Base-by-base conservation (phyloP, 2,113 vertebrate species). In the Carollia perspicillata region DNA sequence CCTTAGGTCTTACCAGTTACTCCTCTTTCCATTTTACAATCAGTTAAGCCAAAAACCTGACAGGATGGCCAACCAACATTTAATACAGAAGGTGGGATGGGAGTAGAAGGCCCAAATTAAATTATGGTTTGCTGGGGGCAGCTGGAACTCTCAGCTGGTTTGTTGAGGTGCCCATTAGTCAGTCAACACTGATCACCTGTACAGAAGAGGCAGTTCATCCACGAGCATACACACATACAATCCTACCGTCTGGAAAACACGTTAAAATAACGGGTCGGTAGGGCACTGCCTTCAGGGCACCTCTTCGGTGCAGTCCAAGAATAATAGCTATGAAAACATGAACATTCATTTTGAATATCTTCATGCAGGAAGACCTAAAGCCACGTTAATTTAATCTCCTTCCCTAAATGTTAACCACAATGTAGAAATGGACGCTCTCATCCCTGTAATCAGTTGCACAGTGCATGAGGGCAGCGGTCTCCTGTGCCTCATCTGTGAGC, bases 371-470 rank as follows among this genome's bases (percentile, higher is more conserved):
- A 98, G 96, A 97, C 97, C 79, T 14, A 69, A 89, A 97, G 97
- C 95, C 97, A 98, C 93, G 51, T 99, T 99, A 98, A 99, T 99
- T 99, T 99, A 99, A 99, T 99, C 98, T 98, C 97, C 98, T 98
- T 98, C 97, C 98, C 98, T 97, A 98, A 98, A 98, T 96, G 97
- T 97, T 98, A 98, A 97, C 98, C 97, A 98, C 98, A 92, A 94
- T 97, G 97, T 97, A 98, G 99, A 99, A 98, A 99, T 98, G 98
- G 99, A 98, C 98, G 99, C 99, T 99, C 98, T 99, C 98, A 99
- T 99, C 99, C 99, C 99, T 99, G 99, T 99, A 99, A 99, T 99
- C 99, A 99, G 98, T 98, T 98, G 97, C 97, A 97, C 98, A 98
- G 87, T 99, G 99, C 99, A 99, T 97, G 97, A 99, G 99, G 99